Evolutionary conservation across 2,797 vertebrate genomes (phyloP).

Genomic region (Pristis pectinata): DNA sequence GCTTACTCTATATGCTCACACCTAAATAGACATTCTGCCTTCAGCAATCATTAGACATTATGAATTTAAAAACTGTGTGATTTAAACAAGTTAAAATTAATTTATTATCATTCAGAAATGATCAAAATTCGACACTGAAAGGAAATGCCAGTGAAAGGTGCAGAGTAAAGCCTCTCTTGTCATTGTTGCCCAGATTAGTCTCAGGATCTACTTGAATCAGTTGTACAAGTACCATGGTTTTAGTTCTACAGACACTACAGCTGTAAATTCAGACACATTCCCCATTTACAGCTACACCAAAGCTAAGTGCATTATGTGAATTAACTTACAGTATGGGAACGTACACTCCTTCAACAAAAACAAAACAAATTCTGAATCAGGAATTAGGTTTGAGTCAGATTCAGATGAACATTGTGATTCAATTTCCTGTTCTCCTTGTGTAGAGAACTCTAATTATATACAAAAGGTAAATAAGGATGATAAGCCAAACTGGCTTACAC

Average conservation of each 20-base stretch:
- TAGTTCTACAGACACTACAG: background rate
- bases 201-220: constrained; percentile 23
- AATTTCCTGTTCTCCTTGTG: background rate
- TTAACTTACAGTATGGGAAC: constrained; percentile 19
- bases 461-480: background rate
- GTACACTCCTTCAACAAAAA: constrained; percentile 3
- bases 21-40: background rate
- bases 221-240: constrained; percentile 17
- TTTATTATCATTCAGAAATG: constrained; percentile 30
- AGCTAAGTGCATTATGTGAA: constrained; percentile 28
- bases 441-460: background rate
- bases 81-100: constrained; percentile 25
- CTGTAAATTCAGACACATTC: background rate
- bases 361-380: background rate
- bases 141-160: background rate
- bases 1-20: background rate
- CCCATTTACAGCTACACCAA: background rate
- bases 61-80: constrained; percentile 19
- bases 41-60: background rate
- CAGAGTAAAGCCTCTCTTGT: background rate
- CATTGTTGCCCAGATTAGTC: background rate
- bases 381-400: background rate
- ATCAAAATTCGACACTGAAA: constrained; percentile 2
- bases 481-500: background rate
- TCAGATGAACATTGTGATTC: constrained; percentile 2